Conservation (phyloP, 2,113 vertebrate genomes). For the Petromus typicus region DNA sequence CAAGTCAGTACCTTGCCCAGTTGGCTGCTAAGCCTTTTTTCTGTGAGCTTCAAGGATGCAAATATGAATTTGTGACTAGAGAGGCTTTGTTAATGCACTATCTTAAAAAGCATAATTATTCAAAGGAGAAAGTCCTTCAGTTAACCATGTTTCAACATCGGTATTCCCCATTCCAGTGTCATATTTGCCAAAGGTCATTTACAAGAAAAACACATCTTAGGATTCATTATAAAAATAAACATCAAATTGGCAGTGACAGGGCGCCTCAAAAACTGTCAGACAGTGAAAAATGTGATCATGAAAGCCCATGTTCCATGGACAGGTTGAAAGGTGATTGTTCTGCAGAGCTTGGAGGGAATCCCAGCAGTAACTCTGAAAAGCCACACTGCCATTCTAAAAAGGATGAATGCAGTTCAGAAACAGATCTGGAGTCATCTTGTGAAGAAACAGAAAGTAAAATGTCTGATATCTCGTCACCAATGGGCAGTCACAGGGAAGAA, state of each 20-base stretch:
- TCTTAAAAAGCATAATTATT: slow-evolving; percentile 91
- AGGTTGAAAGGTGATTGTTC: slow-evolving; percentile 79
- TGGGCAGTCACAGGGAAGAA: slow-evolving; percentile 86
- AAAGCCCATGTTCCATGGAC: slow-evolving; percentile 78
- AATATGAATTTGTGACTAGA: slow-evolving; percentile 93
- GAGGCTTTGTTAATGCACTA: slow-evolving; percentile 95
- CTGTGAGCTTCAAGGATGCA: slow-evolving; percentile 92
- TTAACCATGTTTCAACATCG: slow-evolving; percentile 92
- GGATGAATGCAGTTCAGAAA: slow-evolving; percentile 88
- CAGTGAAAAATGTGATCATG: slow-evolving; percentile 84
- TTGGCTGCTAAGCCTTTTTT: slow-evolving; percentile 93
- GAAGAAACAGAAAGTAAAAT: slow-evolving; percentile 85
- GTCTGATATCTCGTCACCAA: slow-evolving; percentile 79
- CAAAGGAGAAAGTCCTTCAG: slow-evolving; percentile 91
- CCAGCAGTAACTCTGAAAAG: slow-evolving; percentile 71
- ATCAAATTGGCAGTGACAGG: slow-evolving; percentile 89
- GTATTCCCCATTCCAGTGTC: slow-evolving; percentile 95
- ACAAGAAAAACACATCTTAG: slow-evolving; percentile 93
- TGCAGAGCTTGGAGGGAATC: slow-evolving; percentile 74
- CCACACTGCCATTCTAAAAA: slow-evolving; percentile 84
- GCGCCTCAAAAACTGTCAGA: slow-evolving; percentile 84
- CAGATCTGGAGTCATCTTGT: slow-evolving; percentile 88
- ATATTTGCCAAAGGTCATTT: slow-evolving; percentile 94
- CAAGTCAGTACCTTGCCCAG: slow-evolving; percentile 88
- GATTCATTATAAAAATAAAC: slow-evolving; percentile 92